Base-by-base conservation (phyloP, 1,140 invertebrate genomes). In the Leguminivora glycinivorella region DNA sequence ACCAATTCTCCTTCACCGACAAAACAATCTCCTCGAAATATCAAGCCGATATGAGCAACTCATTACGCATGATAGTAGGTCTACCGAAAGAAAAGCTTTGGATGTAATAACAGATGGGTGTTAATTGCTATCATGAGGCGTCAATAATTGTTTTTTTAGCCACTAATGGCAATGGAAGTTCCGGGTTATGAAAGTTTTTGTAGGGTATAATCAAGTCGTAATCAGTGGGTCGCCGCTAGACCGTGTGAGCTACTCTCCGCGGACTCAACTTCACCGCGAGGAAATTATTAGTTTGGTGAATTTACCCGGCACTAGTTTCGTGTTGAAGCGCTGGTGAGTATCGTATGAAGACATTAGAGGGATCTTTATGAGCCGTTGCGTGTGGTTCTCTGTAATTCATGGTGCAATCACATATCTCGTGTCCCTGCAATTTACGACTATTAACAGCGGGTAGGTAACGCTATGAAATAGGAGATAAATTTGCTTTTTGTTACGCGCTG, bases 121-220 rank as follows among this genome's bases (percentile, higher is more conserved):
- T 82, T 88, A 88, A 88, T 86, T 87, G 83, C 83, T 84, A 85
- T 82, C 79, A 84, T 83, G 80, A 85, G 78, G 83, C 82, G 80
- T 84, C 82, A 86, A 86, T 88, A 86, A 87, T 87, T 82, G 85
- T 85, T 88, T 89, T 86, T 90, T 89, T 87, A 82, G 80, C 74
- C 73, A 83, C 80, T 83, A 82, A 82, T 80, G 77, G 78, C 84
- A 83, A 83, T 82, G 74, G 77, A 82, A 89, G 84, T 88, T 89
- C 87, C 87, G 88, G 87, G 84, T 83, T 83, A 82, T 82, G 81
- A 80, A 77, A 83, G 85, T 88, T 90, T 90, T 89, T 90, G 83
- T 89, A 70, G 75, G 76, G 79, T 86, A 78, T 85, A 90, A 90
- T 90, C 85, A 86, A 89, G 80, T 38, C 75, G 81, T 87, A 88